Base-by-base conservation (phyloP, 2,888 invertebrate genomes). In the Baronia brevicornis region DNA sequence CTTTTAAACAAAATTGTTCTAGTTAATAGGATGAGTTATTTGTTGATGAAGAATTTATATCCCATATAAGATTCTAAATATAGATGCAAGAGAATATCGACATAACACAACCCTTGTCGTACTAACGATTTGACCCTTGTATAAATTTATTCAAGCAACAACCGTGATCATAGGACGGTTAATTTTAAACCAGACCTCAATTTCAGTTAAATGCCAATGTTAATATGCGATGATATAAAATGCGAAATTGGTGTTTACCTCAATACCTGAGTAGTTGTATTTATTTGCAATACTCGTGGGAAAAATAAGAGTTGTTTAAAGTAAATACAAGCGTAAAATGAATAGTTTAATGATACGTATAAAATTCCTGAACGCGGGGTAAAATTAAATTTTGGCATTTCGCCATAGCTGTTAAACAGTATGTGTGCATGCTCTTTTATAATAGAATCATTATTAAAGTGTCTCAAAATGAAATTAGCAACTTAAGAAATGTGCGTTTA, bases 301-400 rank as follows among this genome's bases (percentile, higher is more conserved):
- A n/a, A n/a, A n/a, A n/a, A 11, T 28, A 8, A 2, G 14, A 12
- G 6, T 7, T 12, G n/a, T 8, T 14, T 13, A 30, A 12, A 30
- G 11, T 12, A 10, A 3, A 7, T 30, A 15, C 8, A 20, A 6
- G 53, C 54, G 47, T 50, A 50, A 48, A 44, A 48, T 50, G 46
- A 56, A 51, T 44, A 41, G 45, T 51, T 48, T 41, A 41, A 36
- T 59, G 44, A 55, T 60, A 65, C 73, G 68, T 64, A 64, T 62
- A 56, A 68, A 73, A 68, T 71, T 66, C 67, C 62, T 59, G 56
- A 46, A 46, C 42, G 43, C 50, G 44, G 58, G 56, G 64, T 70
- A 73, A 70, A 74, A 71, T 73, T 77, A 79, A 49, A 71, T 60
- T 59, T 63, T 80, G 80, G 80, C 80, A 54, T 56, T 46, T 32